Evolutionary conservation across 2,797 vertebrate genomes (phyloP).

Genomic region (Siniperca undulata): DNA sequence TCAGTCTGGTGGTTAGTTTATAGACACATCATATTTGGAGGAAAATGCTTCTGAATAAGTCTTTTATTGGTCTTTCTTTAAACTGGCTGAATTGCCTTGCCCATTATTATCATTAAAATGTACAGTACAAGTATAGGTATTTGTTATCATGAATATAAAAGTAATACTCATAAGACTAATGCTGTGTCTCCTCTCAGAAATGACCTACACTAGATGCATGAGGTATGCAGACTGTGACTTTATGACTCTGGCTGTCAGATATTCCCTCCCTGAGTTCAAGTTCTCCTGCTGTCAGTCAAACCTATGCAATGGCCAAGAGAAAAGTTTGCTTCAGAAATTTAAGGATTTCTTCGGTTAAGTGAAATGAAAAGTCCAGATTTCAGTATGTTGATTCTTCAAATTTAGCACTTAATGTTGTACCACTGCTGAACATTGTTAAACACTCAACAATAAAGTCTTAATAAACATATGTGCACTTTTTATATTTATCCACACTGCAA

Average conservation of each 20-base stretch:
- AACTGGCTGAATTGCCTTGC: neutral
- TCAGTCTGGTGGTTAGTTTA: too few species aligned
- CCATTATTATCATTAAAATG: neutral
- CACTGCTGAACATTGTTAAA: too few species aligned
- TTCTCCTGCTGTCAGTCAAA: conserved; percentile 56
- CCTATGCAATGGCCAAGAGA: conserved; percentile 45
- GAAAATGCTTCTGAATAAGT: neutral
- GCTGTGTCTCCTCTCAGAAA: conserved; percentile 19
- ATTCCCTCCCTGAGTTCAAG: neutral
- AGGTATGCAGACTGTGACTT: conserved; percentile 43
- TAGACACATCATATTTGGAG: too few species aligned
- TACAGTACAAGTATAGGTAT: neutral
- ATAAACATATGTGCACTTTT: neutral
- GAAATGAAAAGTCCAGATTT: neutral
- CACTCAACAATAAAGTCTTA: neutral
- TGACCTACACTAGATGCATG: conserved; percentile 30
- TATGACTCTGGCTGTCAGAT: conserved; percentile 42
- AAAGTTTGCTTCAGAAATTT: rapidly evolving
- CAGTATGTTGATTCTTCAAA: neutral
- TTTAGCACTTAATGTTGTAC: too few species aligned
- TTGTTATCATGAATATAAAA: neutral
- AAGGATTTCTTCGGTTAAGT: neutral
- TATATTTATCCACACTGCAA: neutral
- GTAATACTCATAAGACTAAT: neutral
- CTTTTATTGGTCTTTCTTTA: neutral